Conservation (phyloP, 2,113 vertebrate species). For the Coreoperca whiteheadi region DNA sequence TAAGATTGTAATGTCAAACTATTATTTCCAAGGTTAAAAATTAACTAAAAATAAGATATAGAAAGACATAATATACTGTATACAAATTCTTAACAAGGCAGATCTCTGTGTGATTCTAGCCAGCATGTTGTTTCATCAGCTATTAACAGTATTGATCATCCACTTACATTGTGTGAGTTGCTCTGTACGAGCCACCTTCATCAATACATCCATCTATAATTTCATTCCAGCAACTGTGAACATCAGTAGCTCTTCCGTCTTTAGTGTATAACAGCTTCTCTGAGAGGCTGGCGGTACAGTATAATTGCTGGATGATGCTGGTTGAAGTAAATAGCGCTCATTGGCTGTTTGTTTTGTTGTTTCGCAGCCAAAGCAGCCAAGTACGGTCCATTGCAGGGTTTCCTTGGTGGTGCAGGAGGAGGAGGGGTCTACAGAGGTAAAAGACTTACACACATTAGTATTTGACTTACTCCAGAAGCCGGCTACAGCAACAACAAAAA, state of each 20-base stretch:
- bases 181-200: neutral
- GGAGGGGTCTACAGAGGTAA: conserved; percentile 79
- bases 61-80: neutral
- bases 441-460: neutral
- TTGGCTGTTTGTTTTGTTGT: conserved; percentile 11
- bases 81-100: neutral
- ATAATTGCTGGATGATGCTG: neutral
- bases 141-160: neutral
- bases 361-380: conserved; percentile 86
- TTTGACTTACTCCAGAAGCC: neutral
- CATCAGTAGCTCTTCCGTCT: neutral
- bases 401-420: conserved; percentile 75
- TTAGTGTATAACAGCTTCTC: neutral
- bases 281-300: neutral
- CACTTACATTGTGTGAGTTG: neutral
- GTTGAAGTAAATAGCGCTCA: neutral
- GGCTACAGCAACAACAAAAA: neutral
- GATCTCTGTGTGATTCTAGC: neutral
- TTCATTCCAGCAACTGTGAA: conserved; percentile 3
- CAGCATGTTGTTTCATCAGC: too few species aligned
- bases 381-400: conserved; percentile 81
- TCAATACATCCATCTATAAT: conserved; percentile 1
- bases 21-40: neutral
- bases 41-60: too few species aligned
- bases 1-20: neutral